These are phyloP conservation scores for Pipistrellus pipistrellus DNA, from an alignment of 2,797 vertebrate species.

Conservation along the genomic window DNA sequence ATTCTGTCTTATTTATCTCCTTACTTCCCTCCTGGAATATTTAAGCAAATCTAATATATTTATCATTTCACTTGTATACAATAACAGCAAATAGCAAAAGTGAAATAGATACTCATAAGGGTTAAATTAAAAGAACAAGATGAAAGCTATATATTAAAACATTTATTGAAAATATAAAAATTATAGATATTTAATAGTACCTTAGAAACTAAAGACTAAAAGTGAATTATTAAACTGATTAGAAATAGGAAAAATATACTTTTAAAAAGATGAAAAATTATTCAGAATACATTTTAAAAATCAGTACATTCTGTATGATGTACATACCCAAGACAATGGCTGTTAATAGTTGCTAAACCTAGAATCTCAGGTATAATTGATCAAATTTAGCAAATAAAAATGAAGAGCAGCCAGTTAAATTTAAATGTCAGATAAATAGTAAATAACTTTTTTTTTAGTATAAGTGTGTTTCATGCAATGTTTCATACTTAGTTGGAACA, in stretches of 20 bases:
- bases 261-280: constrained; percentile 44
- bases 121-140: constrained; percentile 18
- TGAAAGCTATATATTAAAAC: not conserved
- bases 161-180: constrained; percentile 44
- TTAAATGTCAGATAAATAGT: constrained; percentile 6
- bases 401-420: not conserved
- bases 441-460: not conserved
- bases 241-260: constrained; percentile 3
- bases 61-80: not conserved
- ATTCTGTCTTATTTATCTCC: not conserved
- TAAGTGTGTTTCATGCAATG: not conserved
- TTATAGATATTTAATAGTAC: not conserved
- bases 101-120: constrained; percentile 6
- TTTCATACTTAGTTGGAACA: not conserved
- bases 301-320: not conserved
- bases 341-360: not conserved
- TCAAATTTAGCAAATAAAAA: constrained; percentile 25
- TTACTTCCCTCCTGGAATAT: not conserved
- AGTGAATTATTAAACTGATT: constrained; percentile 14
- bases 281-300: constrained; percentile 35
- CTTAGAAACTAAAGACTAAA: constrained; percentile 25
- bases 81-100: not conserved
- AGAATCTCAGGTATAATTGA: not conserved
- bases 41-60: not conserved
- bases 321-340: not conserved